Evolutionary conservation across 2,113 vertebrate genomes (phyloP), one percentile per base, ranked within the genome.

Genomic region (Columba janthina): DNA sequence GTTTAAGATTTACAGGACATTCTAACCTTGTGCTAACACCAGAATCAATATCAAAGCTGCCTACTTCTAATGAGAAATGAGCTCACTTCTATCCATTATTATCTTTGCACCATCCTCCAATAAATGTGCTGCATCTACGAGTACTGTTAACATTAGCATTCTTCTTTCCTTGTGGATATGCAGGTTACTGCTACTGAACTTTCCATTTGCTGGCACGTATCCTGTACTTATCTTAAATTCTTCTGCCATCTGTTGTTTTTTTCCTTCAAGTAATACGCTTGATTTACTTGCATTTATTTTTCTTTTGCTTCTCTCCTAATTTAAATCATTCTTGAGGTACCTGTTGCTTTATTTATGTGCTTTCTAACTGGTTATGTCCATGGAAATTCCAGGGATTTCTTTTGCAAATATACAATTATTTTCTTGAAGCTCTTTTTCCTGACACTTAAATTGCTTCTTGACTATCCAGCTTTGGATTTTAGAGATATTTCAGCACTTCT

Each of bases 211-310:
- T 87, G 38, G 61, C 38, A 34, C 38, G 8, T 74, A 70, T 71
- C 46, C 34, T 65, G 15, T 61, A 75, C 62, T 24, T 84, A 34
- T 65, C 51, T 65, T 74, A 28, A 87, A 78, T 79, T 66, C 21
- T 80, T 75, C 29, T 66, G 29, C 53, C 58, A 76, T 93, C 64
- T 88, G 83, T 80, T 90, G 53, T 80, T 93, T 87, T 93, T 84
- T 93, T 84, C 11, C 14, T 75, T 90, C 40, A 8, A 46, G 18
- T 62, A 70, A 61, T 34, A 40, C 16, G 72, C 24, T 66, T 90
- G 46, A 78, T 71, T 87, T 93, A 71, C 75, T 87, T 61, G 26
- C 8, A 16, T 74, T 80, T 84, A 31, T 15, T 93, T 88, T 85
- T 88, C 28, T 72, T 80, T 62, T 66, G n/a, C 8, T 36, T 67